Evolutionary conservation across 2,888 invertebrate genomes (phyloP).

Genomic region (Ophonus ardosiacus): DNA sequence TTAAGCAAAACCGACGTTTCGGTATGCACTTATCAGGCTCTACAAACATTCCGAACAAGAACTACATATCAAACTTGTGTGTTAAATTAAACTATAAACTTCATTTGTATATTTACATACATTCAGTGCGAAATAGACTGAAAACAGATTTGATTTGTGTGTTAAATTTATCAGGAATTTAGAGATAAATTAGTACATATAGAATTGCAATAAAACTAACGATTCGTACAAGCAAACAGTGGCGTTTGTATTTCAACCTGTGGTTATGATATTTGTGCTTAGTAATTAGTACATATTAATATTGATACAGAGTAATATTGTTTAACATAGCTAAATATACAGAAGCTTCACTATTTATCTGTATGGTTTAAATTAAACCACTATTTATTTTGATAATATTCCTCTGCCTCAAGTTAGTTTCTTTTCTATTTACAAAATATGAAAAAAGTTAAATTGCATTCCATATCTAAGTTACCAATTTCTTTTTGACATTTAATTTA

Average conservation of each 20-base stretch:
- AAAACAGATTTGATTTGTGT: neutral
- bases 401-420: neutral
- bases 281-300: slow-evolving; percentile 23
- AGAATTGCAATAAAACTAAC: slow-evolving; percentile 3
- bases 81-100: neutral
- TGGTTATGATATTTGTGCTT: slow-evolving; percentile 18
- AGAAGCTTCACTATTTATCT: neutral
- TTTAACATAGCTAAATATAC: neutral
- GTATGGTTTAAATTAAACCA: neutral
- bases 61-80: no score
- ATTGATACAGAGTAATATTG: slow-evolving; percentile 13
- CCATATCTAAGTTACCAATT: neutral
- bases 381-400: slow-evolving; percentile 1
- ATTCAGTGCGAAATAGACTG: neutral
- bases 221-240: neutral
- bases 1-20: no score
- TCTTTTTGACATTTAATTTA: slow-evolving; percentile 26
- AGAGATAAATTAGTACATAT: neutral
- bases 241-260: neutral
- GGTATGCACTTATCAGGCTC: no score
- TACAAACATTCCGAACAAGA: no score
- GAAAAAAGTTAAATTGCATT: neutral
- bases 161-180: neutral
- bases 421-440: neutral
- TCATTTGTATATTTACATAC: neutral